Percentiles rank a stretch among this genome's conserved stretches.
Evolutionary conservation across 1,140 invertebrate species (phyloP).

Genomic region (Cotesia vestalis): DNA sequence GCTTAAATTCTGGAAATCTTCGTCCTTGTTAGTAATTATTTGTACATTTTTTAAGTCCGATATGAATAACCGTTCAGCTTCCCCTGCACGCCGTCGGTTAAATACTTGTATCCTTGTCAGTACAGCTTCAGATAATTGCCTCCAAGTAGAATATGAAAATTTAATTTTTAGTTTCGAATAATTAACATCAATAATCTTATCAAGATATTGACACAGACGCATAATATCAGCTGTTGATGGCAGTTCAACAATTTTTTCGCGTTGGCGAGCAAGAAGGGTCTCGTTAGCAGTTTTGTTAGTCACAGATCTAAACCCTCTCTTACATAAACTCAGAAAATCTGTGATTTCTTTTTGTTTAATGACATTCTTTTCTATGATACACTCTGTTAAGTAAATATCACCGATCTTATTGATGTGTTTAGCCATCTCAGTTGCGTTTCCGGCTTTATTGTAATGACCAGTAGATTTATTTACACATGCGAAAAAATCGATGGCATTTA

Average conservation of each 20-base stretch:
- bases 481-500: not conserved
- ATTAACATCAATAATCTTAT: not conserved
- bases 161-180: not conserved
- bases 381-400: not conserved
- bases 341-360: not conserved
- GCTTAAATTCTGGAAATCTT: slow-evolving; percentile 20
- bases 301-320: not conserved
- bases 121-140: slow-evolving; percentile 17
- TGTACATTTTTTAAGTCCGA: slow-evolving; percentile 27
- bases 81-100: slow-evolving; percentile 23
- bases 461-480: not conserved
- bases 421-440: not conserved
- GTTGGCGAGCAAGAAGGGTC: not conserved
- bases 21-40: slow-evolving; percentile 22
- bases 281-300: not conserved
- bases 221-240: slow-evolving; percentile 2
- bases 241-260: not conserved
- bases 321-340: not conserved
- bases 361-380: not conserved
- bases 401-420: slow-evolving; percentile 5
- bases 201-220: not conserved
- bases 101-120: slow-evolving; percentile 19
- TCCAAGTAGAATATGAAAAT: slow-evolving; percentile 24
- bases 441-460: not conserved
- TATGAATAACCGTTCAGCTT: slow-evolving; percentile 12